Base-by-base conservation (phyloP, 2,797 vertebrate species). In the Bradypodion ventrale region DNA sequence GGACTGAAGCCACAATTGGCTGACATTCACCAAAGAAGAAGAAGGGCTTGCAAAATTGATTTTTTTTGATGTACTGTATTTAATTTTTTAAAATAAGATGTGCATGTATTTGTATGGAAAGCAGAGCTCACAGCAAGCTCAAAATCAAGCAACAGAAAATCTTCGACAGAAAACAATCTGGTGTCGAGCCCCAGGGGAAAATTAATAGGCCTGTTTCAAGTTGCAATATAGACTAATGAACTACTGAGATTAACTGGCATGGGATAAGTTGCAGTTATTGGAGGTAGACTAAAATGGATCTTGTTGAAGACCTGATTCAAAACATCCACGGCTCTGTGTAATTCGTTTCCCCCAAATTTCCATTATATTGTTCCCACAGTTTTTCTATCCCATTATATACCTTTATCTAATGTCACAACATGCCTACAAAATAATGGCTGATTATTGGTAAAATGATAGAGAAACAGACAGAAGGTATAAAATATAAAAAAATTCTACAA, bases 1-100 rank as follows among this genome's bases (percentile, higher is more conserved):
- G 32, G 65, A 56, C 60, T 42, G 70, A 75, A 35, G 37, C 7
- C 16, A n/a, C 27, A 59, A 49, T 63, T 35, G n/a, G 76, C 46
- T 76, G 73, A 46, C 79, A 70, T 49, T 23, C 63, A 37, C 42
- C 42, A 46, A 69, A 56, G 52, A 46, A 62, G 63, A 81, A 62
- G 63, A 81, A 63, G 59, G 12, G 49, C 25, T 78, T 75, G 63
- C 65, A 85, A 81, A 85, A 77, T 77, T 77, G 52, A 82, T 80
- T 80, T 80, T 80, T 75, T 72, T 78, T 15, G 25, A 60, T 78
- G 35, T 46, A 12, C 27, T 78, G 35, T 46, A 12, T 27, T 7
- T 62, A 65, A n/a, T 49, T 4, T 68, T 16, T 25, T 56, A 46
- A 25, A 68, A 60, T 19, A 21, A 23, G 52, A 75, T 56, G 42